Base-by-base conservation (phyloP, 2,113 vertebrate species). In the Strix aluco region DNA sequence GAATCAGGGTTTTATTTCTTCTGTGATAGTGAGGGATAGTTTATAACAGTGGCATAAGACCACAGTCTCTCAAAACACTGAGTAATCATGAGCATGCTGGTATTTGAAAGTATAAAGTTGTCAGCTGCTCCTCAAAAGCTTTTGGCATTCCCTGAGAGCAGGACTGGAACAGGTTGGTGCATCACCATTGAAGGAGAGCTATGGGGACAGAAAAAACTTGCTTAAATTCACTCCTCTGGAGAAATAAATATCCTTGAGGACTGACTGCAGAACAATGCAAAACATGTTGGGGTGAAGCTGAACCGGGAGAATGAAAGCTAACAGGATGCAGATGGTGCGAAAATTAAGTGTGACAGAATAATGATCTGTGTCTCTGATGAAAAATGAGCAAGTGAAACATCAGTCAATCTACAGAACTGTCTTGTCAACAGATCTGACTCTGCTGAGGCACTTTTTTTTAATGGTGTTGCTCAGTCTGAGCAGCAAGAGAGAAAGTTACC, bases 261-360 rank as follows among this genome's bases (percentile, higher is more conserved):
- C 38, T 74, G 23, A 8, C 86, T 90, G 58, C 57, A 54, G 36
- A 96, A 95, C 95, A 97, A 84, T 75, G 52, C 2, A 9, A 85
- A 74, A 71, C 51, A 59, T n/a, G 88, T 42, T 96, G 55, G 69
- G 85, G 74, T 92, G 81, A 81, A 80, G 62, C 70, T 77, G 86
- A 80, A 90, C 40, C 57, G 70, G 44, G 22, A 92, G 59, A 71
- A 52, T 81, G 74, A 95, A 92, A 82, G 78, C 88, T 97, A 95
- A 97, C 97, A 91, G 94, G 80, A 88, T 95, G 92, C 96, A 98
- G 92, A 92, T 93, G 91, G 95, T 93, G 88, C 8, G 40, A 90
- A 97, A 97, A 92, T 81, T 19, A 83, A 85, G 59, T 54, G 55
- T 78, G 88, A 80, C 46, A 73, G 36, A 61, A 85, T 93, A 90